Percentiles rank a stretch among this genome's conserved stretches.
These are phyloP conservation scores for Tenualosa thibaudeaui DNA, from an alignment of 2,797 vertebrate species.

Conservation along the genomic window DNA sequence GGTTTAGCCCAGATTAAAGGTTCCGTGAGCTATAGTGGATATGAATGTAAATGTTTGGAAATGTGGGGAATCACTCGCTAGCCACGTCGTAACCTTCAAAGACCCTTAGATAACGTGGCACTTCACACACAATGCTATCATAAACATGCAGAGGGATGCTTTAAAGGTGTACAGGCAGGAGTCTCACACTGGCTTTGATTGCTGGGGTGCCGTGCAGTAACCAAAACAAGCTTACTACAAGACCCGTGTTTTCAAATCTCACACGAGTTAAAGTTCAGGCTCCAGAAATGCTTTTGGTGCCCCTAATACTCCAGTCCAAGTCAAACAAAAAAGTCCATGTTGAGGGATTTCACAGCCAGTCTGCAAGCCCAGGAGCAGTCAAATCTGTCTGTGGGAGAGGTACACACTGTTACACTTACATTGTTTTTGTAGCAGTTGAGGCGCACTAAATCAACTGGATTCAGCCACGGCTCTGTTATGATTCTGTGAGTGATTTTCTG, in stretches of 20 bases:
- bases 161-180: neutral
- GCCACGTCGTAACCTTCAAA: slow-evolving; percentile 13
- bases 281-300: slow-evolving; percentile 53
- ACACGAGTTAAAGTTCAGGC: slow-evolving; percentile 55
- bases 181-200: slow-evolving; percentile 3
- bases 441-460: slow-evolving; percentile 51
- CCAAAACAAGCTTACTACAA: slow-evolving; percentile 43
- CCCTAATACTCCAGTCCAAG: slow-evolving; percentile 64
- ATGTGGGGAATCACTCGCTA: neutral
- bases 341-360: slow-evolving; percentile 53
- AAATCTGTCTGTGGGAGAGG: slow-evolving; percentile 59
- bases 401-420: slow-evolving; percentile 47
- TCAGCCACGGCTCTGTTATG: slow-evolving; percentile 48
- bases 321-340: slow-evolving; percentile 49
- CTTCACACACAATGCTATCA: neutral
- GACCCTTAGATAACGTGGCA: neutral
- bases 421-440: slow-evolving; percentile 54
- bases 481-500: slow-evolving; percentile 41
- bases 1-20: slow-evolving; percentile 5
- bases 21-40: neutral
- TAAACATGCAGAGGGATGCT: neutral
- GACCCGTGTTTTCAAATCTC: slow-evolving; percentile 55
- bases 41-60: slow-evolving; percentile 16
- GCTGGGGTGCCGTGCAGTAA: slow-evolving; percentile 18
- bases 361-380: slow-evolving; percentile 47